These are phyloP conservation scores for Ceuthmochares aereus DNA, from an alignment of 2,113 vertebrate species.

Conservation along the genomic window DNA sequence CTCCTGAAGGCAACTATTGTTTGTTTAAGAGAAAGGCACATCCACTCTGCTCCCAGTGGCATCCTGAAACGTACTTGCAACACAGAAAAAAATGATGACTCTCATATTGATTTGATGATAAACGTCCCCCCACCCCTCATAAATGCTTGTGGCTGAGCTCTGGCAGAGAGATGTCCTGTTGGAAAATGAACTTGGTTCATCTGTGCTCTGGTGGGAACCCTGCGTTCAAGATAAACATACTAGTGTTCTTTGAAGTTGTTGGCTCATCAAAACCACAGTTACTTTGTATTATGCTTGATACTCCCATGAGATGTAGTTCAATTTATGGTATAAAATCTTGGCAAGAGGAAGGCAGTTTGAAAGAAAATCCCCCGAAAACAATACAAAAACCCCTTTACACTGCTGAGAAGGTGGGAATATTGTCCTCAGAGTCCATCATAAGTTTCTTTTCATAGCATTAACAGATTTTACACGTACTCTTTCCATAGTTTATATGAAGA, in stretches of 20 bases:
- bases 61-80: neutral
- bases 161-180: conserved; percentile 57
- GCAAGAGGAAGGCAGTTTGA: neutral
- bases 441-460: neutral
- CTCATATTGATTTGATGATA: conserved; percentile 22
- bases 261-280: conserved; percentile 62
- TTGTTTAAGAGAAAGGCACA: neutral
- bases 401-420: conserved; percentile 20
- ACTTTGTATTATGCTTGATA: conserved; percentile 37
- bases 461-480: neutral
- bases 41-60: neutral
- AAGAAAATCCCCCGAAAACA: neutral
- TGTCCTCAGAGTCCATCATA: neutral
- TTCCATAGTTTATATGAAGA: neutral
- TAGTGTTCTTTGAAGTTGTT: conserved; percentile 53
- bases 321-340: conserved; percentile 50
- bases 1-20: conserved; percentile 32
- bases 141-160: conserved; percentile 41
- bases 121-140: neutral
- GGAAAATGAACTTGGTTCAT: conserved; percentile 31
- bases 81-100: neutral
- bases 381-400: neutral
- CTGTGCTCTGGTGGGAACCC: conserved; percentile 44
- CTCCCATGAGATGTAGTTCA: conserved; percentile 6
- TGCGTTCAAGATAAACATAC: conserved; percentile 56